Evolutionary conservation across 2,113 vertebrate genomes (phyloP).

Genomic region (Cavia porcellus): DNA sequence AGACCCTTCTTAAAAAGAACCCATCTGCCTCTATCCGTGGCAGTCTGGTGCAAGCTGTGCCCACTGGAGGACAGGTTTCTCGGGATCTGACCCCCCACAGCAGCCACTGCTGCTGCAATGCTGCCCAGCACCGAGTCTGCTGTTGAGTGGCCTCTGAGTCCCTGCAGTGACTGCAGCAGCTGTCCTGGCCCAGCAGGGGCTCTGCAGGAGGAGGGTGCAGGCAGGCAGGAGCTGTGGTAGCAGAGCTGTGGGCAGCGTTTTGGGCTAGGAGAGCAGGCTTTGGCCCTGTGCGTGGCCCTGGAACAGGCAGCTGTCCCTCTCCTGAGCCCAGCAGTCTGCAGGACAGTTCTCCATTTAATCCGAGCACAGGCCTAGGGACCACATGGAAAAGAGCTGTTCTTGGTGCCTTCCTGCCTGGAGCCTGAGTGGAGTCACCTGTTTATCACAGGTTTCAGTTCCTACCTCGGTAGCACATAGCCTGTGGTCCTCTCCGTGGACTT

Average conservation of each 20-base stretch:
- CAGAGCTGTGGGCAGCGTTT: neutral
- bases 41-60: no score
- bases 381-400: neutral
- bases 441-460: neutral
- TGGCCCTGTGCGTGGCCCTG: neutral
- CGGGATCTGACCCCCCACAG: neutral
- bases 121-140: no score
- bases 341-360: neutral
- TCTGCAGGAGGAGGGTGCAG: neutral
- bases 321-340: neutral
- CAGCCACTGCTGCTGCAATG: neutral
- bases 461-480: neutral
- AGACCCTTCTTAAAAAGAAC: no score
- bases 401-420: neutral
- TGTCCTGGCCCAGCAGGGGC: neutral
- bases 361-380: neutral
- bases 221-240: neutral
- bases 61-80: no score
- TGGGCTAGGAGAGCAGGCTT: neutral
- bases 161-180: neutral
- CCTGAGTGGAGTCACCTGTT: neutral
- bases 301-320: neutral
- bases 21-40: neutral
- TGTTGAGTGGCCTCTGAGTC: accelerated
- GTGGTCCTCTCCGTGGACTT: neutral